Base-by-base conservation (phyloP, 2,888 invertebrate genomes). In the Euzetes globulus region DNA sequence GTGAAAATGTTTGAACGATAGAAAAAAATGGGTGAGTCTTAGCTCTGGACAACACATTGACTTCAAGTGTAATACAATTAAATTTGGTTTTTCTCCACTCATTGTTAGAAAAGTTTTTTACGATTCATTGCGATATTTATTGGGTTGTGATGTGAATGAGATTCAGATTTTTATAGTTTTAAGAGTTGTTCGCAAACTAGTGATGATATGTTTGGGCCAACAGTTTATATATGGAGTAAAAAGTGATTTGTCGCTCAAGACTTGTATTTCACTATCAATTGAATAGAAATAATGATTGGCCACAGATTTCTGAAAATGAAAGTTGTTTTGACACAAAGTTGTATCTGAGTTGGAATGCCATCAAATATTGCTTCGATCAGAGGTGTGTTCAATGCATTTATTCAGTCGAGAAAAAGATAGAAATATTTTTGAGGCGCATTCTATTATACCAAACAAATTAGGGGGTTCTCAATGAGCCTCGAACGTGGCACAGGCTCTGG, bases 241-340 rank as follows among this genome's bases (percentile, higher is more conserved):
- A 55, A 55, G 52, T 22, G 5, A 55, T 55, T 55, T 22, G 55
- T 55, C 55, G 7, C 15, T 47, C 47, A n/a, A n/a, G n/a, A 47
- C n/a, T 47, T 47, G 33, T 33, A 33, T 33, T 33, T 33, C 33
- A 33, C 47, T 47, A 47, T 47, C 47, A 47, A 47, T 47, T 47
- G 47, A 47, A n/a, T n/a, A 15, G n/a, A 55, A 55, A 7, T 22
- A 55, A 55, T 25, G 19, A 22, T 55, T 50, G 15, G 50, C 50
- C n/a, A 50, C 4, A 15, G 50, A 50, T 55, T 55, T 55, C 1
- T 4, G 55, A 55, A 55, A 55, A 4, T 55, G 55, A 55, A 55
- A 55, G 55, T 55, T 55, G 55, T 55, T 55, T 55, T 55, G 55
- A 55, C 55, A 55, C n/a, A 55, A 55, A 55, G 55, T 55, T 55